Conservation (phyloP, 2,888 invertebrate genomes). For the Adelphocoris suturalis region DNA sequence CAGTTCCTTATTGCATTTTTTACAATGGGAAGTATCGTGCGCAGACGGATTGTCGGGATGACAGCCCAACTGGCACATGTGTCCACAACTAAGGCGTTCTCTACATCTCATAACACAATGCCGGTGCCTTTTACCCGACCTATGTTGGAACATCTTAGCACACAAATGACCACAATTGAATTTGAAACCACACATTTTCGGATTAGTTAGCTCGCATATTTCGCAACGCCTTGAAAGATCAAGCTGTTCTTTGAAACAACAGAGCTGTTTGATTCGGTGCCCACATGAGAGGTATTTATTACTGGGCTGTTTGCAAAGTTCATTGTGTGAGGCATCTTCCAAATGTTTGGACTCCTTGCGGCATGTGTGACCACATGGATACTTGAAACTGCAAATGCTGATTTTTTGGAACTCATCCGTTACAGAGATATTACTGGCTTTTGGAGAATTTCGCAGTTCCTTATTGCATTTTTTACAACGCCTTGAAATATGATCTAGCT, state of each 20-base stretch:
- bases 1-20: neutral
- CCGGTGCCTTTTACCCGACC: neutral
- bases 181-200: neutral
- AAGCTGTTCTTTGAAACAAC: neutral
- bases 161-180: conserved; percentile 28
- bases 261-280: neutral
- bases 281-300: neutral
- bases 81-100: conserved; percentile 6
- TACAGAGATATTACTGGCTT: no score
- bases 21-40: neutral
- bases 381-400: neutral
- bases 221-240: neutral
- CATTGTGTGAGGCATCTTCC: neutral
- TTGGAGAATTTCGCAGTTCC: neutral
- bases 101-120: neutral
- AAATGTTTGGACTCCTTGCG: neutral
- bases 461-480: neutral
- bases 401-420: neutral
- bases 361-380: neutral
- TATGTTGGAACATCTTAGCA: neutral
- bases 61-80: neutral
- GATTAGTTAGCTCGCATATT: no score
- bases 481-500: neutral
- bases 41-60: neutral
- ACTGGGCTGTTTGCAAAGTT: neutral